Conservation (phyloP, 2,888 invertebrate species). For the Cordilura impudica region DNA sequence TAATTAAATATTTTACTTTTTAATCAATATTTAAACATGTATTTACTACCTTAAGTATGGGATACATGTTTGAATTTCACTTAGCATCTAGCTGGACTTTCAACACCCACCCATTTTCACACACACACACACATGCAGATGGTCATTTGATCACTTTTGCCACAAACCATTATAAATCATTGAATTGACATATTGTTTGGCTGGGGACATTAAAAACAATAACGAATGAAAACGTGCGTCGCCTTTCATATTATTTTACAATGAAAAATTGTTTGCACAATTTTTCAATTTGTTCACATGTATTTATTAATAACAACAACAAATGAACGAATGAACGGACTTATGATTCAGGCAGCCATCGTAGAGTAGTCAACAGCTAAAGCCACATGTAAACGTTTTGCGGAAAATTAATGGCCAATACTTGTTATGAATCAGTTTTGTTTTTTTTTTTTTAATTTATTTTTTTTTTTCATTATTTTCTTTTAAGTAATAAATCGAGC, state of each 20-base stretch:
- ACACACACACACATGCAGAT: neutral
- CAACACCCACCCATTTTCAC: slow-evolving; percentile 9
- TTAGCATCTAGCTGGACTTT: neutral
- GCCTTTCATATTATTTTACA: slow-evolving; percentile 51
- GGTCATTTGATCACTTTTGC: slow-evolving; percentile 56
- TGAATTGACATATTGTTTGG: slow-evolving; percentile 61
- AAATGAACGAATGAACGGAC: neutral
- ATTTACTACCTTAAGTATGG: too few species aligned
- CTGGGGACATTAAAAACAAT: slow-evolving; percentile 50
- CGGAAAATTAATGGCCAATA: slow-evolving; percentile 51
- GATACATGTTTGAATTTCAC: neutral
- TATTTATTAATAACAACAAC: neutral
- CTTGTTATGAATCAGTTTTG: too few species aligned
- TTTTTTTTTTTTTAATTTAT: too few species aligned
- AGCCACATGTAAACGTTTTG: slow-evolving; percentile 48
- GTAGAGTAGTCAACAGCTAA: slow-evolving; percentile 18
- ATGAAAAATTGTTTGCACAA: slow-evolving; percentile 55
- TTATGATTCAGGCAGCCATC: neutral
- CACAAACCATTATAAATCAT: slow-evolving; percentile 67
- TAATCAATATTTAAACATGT: too few species aligned
- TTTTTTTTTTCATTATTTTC: slow-evolving; percentile 16
- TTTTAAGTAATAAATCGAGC: neutral
- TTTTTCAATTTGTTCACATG: slow-evolving; percentile 55
- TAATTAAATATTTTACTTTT: too few species aligned
- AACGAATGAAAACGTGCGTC: slow-evolving; percentile 43